Evolutionary conservation across 1,140 invertebrate genomes (phyloP).

Genomic region (Brachionus sp.): DNA sequence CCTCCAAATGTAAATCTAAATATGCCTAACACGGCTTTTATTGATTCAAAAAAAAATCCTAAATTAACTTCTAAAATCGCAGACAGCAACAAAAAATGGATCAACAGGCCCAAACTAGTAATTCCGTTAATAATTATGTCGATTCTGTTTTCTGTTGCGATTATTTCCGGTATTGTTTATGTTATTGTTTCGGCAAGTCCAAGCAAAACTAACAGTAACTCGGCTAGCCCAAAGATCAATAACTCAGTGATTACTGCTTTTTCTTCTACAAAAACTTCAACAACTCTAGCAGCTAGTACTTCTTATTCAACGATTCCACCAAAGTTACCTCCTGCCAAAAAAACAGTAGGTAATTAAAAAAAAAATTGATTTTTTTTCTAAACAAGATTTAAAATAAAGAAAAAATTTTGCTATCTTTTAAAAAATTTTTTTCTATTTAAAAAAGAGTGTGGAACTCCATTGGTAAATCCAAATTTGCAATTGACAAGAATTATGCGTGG

Average conservation of each 20-base stretch:
- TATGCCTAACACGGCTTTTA: slow-evolving; percentile 12
- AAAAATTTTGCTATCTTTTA: background rate
- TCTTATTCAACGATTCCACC: background rate
- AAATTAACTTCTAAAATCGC: background rate
- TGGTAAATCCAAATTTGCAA: background rate
- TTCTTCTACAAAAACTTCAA: background rate
- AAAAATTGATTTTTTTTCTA: background rate
- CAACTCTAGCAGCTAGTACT: background rate
- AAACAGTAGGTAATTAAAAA: background rate
- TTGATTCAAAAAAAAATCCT: background rate
- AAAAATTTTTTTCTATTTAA: background rate
- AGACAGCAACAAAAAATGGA: slow-evolving; percentile 22
- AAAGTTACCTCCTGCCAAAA: background rate
- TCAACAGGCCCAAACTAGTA: slow-evolving; percentile 8
- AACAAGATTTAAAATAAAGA: background rate
- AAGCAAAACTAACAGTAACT: background rate
- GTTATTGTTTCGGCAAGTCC: background rate
- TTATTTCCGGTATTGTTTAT: slow-evolving; percentile 7
- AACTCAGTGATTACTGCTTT: background rate
- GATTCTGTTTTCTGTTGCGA: background rate
- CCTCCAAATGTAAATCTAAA: background rate
- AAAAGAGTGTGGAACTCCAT: background rate
- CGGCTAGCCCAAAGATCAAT: background rate
- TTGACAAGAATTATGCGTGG: slow-evolving; percentile 12
- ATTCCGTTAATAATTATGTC: slow-evolving; percentile 2